These are phyloP conservation scores for Thalassoma bifasciatum DNA, from an alignment of 2,113 vertebrate species.

Conservation along the genomic window DNA sequence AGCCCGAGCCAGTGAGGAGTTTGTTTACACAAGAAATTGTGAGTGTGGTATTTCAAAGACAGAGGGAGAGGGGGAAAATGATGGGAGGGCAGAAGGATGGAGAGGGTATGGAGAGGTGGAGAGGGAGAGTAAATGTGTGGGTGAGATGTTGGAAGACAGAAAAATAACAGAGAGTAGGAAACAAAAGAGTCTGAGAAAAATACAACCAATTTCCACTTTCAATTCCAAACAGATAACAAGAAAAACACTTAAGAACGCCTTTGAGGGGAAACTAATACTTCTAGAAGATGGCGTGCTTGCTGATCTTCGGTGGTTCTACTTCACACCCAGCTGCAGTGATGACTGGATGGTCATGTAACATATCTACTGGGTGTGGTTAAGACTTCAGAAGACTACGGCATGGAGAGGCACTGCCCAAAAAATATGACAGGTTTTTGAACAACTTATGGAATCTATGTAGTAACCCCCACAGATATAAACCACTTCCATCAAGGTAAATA, in stretches of 20 bases:
- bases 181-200: not conserved
- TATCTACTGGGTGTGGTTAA: not conserved
- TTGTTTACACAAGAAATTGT: conserved; percentile 68
- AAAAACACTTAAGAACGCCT: not conserved
- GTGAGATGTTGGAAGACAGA: not conserved
- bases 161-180: not conserved
- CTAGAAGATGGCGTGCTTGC: not conserved
- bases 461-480: no score
- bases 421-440: no score
- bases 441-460: no score
- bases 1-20: conserved; percentile 38
- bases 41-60: conserved; percentile 51
- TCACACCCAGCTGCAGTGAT: not conserved
- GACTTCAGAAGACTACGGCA: not conserved
- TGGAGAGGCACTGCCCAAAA: no score
- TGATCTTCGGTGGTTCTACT: conserved; percentile 1
- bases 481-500: no score
- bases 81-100: not conserved
- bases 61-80: conserved; percentile 23
- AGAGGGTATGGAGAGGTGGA: not conserved
- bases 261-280: not conserved
- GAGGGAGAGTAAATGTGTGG: not conserved
- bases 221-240: not conserved
- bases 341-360: not conserved
- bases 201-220: not conserved